Percentiles rank a stretch among this genome's conserved stretches.
phyloP scores from a whole-genome alignment of 2,113 vertebrate species.

The Anoplopoma fimbria region DNA sequence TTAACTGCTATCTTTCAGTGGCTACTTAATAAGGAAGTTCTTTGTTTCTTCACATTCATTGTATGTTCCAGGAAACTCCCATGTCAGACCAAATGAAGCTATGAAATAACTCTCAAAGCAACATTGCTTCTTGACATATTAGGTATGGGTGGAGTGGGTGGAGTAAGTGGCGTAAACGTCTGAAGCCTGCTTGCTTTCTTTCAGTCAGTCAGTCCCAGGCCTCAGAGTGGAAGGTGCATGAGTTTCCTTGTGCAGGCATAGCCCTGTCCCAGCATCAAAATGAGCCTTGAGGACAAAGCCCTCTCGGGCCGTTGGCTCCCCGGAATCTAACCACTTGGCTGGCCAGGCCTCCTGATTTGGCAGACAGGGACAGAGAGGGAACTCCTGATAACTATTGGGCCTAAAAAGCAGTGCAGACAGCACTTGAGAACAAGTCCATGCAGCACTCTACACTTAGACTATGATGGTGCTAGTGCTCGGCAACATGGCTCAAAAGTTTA shows the following conservation, averaged over 20 bases:
- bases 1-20: neutral
- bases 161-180: slow-evolving; percentile 35
- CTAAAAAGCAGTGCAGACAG: slow-evolving; percentile 17
- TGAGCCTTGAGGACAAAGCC: slow-evolving; percentile 73
- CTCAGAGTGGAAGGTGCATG: slow-evolving; percentile 55
- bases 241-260: slow-evolving; percentile 50
- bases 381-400: slow-evolving; percentile 61
- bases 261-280: slow-evolving; percentile 73
- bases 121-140: slow-evolving; percentile 39
- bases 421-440: slow-evolving; percentile 48
- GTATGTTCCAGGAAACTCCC: slow-evolving; percentile 40
- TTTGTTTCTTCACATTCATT: neutral
- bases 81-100: slow-evolving; percentile 31
- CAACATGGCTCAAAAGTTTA: neutral
- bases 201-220: slow-evolving; percentile 39
- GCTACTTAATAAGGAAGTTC: slow-evolving; percentile 10
- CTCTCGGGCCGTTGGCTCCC: slow-evolving; percentile 72
- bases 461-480: neutral
- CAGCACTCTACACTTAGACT: neutral
- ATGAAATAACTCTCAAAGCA: slow-evolving; percentile 37
- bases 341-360: slow-evolving; percentile 58
- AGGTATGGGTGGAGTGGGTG: slow-evolving; percentile 68
- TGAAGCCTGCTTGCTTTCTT: slow-evolving; percentile 45
- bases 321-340: slow-evolving; percentile 76
- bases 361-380: slow-evolving; percentile 45